Base-by-base conservation (phyloP, 2,888 invertebrate genomes). In the Melinaea menophilus region DNA sequence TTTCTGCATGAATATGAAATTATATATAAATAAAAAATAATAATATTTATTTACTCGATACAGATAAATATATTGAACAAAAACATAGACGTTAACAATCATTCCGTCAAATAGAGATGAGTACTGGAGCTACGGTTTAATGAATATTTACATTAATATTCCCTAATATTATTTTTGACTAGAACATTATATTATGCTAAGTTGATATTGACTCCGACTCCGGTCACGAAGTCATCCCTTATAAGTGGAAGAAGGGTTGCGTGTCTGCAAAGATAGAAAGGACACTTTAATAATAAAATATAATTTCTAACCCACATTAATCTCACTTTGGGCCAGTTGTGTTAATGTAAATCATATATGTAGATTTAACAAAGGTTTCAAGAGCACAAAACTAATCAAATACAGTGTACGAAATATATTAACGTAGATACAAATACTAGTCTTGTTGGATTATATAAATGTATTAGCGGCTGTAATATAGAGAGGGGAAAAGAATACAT, bases 211-310 rank as follows among this genome's bases (percentile, higher is more conserved):
- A 91, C 88, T n/a, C 91, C 93, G 51, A 93, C 92, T 64, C 93
- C 93, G 58, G 93, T 90, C 71, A 94, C 92, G 80, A 93, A 93
- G 72, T 94, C 94, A 73, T 94, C 94, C 71, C 94, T 86, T 80
- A 94, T 91, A 72, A 94, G 90, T 69, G 94, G 94, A 75, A 94
- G 91, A 72, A 94, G 87, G 75, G 93, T 87, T 72, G 93, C 83
- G 82, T 93, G 93, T 82, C 94, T 94, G 93, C 33, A 92, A 75
- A 55, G 61, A 59, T 7, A 48, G 31, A 62, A 61, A 58, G 13
- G 0, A 57, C 31, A 37, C 5, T 34, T 31, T n/a, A 51, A 9
- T 51, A 31, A 51, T 7, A 51, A 41, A 5, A 41, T 41, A 41
- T 41, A 5, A 37, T 5, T 37, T 37, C 4, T 37, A 37, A 37